Base-by-base conservation (phyloP, 2,888 invertebrate genomes). In the Acronicta alni region DNA sequence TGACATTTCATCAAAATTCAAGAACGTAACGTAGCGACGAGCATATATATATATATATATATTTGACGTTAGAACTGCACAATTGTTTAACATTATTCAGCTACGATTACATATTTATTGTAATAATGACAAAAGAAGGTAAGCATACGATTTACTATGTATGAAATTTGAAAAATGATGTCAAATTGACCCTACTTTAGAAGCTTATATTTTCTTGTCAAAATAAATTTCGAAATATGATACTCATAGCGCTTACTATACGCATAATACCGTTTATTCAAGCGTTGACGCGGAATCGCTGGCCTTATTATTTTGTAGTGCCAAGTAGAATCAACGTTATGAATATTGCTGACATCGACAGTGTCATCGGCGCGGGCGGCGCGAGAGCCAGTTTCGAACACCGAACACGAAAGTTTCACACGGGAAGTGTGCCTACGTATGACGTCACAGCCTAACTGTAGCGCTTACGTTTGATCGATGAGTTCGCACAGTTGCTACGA, bases 401-500 rank as follows among this genome's bases (percentile, higher is more conserved):
- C 74, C 74, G 79, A 83, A 80, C 74, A 80, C 77, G 73, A 77
- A 81, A 73, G 77, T 70, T 87, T 80, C 75, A 67, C 67, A 59
- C 77, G 73, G 64, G 56, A 72, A 69, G 69, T 72, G 77, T 63
- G 71, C 63, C 68, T 71, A 71, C 72, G 51, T 68, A 67, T 63
- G 64, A 71, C 72, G 74, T 76, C 75, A 63, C 38, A 65, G 54
- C 45, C 54, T 48, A 54, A 67, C 60, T 78, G 75, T 75, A 74
- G 71, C 74, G 75, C 77, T 81, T 79, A 64, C 73, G 82, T 87
- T 88, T 90, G 91, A 91, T 91, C 89, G 89, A 91, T 91, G 89
- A 86, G 84, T 82, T 84, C 77, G 68, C 80, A 83, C 82, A 83
- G 84, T 88, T 85, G 78, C 85, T 78, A 75, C 82, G 85, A 86